Evolutionary conservation across 2,113 vertebrate species (phyloP).

Genomic region (Gavia stellata): DNA sequence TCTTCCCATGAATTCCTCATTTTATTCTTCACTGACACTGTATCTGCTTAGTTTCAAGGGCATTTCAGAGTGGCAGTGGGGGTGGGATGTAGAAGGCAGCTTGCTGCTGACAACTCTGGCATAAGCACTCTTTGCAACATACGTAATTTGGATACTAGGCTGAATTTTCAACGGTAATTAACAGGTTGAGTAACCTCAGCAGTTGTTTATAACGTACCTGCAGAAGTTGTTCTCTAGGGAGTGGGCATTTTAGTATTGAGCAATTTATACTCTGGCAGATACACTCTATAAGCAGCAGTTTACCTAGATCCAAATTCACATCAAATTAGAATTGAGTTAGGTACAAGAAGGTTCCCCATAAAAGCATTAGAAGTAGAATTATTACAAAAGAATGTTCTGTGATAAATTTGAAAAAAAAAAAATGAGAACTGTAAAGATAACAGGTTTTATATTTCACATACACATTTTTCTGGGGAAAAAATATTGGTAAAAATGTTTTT

Average conservation of each 20-base stretch:
- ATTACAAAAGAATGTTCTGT: neutral
- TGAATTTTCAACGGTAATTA: slow-evolving; percentile 45
- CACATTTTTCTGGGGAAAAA: neutral
- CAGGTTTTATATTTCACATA: neutral
- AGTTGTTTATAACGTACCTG: slow-evolving; percentile 51
- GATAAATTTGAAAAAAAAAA: neutral
- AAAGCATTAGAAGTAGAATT: neutral
- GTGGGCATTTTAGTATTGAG: neutral
- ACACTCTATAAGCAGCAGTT: neutral
- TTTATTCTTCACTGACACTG: slow-evolving; percentile 30
- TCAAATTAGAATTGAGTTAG: neutral
- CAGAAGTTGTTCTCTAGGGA: slow-evolving; percentile 26
- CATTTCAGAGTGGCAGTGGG: slow-evolving; percentile 8
- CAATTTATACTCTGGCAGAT: slow-evolving; percentile 15
- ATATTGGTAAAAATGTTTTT: neutral
- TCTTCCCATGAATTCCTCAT: slow-evolving; percentile 34
- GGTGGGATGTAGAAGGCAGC: slow-evolving; percentile 15
- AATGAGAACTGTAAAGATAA: neutral
- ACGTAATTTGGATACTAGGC: slow-evolving; percentile 30
- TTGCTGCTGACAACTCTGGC: slow-evolving; percentile 40
- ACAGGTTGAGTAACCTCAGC: slow-evolving; percentile 50
- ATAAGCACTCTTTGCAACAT: slow-evolving; percentile 11
- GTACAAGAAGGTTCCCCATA: neutral
- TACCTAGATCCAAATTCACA: neutral
- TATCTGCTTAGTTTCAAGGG: slow-evolving; percentile 49